A percentile compares a stretch with the other conserved stretches of the same genome.
Conservation (phyloP, 2,113 vertebrate species). For the Tamias sibiricus region DNA sequence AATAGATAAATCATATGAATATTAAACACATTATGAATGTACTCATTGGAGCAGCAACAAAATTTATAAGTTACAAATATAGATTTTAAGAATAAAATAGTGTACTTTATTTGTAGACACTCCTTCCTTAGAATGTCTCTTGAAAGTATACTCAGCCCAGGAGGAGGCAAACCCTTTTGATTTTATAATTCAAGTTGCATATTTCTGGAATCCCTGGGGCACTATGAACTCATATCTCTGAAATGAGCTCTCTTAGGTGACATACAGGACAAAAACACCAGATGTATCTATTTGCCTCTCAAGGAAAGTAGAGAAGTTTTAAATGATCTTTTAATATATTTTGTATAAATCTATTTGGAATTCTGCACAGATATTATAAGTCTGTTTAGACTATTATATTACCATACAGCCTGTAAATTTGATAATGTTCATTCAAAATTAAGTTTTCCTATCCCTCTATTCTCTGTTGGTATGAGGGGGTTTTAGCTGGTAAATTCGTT, state of each 20-base stretch:
- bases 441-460: neutral
- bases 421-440: constrained; percentile 7
- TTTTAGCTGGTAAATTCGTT: neutral
- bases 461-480: neutral
- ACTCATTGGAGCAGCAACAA: neutral
- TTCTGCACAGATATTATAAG: neutral
- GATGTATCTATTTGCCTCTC: neutral
- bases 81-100: neutral
- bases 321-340: neutral
- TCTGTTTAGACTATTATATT: neutral
- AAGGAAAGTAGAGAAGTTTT: constrained; percentile 16
- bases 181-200: constrained; percentile 21
- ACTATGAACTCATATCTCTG: neutral
- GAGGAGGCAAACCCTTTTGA: neutral
- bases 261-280: neutral
- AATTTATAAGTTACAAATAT: neutral
- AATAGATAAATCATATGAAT: neutral
- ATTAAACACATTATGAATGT: neutral
- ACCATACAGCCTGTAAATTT: neutral
- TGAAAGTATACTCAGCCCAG: neutral
- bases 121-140: neutral
- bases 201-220: neutral
- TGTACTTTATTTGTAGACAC: neutral
- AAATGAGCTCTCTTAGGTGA: constrained; percentile 31
- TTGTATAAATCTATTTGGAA: neutral